Evolutionary conservation across 2,113 vertebrate genomes (phyloP).

Genomic region (Columba janthina): DNA sequence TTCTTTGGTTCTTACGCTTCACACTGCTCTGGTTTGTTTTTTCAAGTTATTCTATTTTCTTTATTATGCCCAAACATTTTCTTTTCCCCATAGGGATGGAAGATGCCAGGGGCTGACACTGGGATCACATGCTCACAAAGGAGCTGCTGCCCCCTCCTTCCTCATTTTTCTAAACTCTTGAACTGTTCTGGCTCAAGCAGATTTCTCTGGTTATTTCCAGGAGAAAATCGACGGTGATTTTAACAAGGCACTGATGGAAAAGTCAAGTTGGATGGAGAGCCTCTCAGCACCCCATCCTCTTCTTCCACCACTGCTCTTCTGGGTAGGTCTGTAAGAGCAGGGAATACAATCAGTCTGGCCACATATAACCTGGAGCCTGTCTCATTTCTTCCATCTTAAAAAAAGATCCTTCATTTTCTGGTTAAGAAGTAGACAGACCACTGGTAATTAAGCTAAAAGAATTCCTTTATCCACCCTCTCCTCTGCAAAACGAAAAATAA

Average conservation of each 20-base stretch:
- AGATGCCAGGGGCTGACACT: neutral
- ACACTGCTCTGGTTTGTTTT: slow-evolving; percentile 28
- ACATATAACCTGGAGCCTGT: neutral
- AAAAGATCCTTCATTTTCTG: neutral
- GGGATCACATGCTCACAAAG: neutral
- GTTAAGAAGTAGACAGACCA: neutral
- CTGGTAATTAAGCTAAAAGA: neutral
- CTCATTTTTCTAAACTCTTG: neutral
- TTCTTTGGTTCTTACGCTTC: slow-evolving; percentile 27
- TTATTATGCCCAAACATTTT: slow-evolving; percentile 29
- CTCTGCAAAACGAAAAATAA: neutral
- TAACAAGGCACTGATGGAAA: slow-evolving; percentile 4
- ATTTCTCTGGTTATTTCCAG: neutral
- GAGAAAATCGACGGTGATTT: neutral
- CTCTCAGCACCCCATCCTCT: neutral
- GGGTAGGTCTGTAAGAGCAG: neutral
- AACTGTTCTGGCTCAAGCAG: neutral
- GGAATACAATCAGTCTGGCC: neutral
- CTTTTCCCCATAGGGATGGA: neutral
- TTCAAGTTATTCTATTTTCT: slow-evolving; percentile 17
- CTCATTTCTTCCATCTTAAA: neutral
- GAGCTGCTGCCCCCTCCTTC: neutral
- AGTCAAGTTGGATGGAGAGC: neutral
- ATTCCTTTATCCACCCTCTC: too few relatives aligned
- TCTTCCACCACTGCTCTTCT: neutral